Evolutionary conservation across 1,140 invertebrate genomes (phyloP).

Genomic region (Hesperophylax magnus): DNA sequence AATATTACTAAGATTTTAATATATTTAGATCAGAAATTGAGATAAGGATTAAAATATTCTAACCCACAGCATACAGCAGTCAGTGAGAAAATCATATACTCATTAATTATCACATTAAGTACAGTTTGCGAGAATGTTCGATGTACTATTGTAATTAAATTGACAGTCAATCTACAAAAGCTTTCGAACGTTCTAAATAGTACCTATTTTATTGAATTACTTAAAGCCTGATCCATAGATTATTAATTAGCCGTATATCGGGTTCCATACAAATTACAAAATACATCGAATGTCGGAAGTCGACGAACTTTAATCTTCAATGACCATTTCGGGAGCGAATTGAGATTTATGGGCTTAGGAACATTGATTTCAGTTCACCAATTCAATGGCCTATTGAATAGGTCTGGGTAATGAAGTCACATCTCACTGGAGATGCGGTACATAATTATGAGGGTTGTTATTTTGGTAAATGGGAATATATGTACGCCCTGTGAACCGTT

Average conservation of each 20-base stretch:
- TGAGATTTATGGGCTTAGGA: conserved; percentile 11
- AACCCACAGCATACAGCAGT: too few relatives aligned
- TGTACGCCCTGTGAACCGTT: background rate
- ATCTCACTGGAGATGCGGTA: background rate
- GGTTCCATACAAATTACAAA: background rate
- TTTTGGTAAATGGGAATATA: background rate
- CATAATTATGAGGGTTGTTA: background rate
- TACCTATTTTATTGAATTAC: too few relatives aligned
- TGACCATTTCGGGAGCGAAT: conserved; percentile 18
- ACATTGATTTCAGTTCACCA: conserved; percentile 18
- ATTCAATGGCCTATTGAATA: conserved; percentile 11
- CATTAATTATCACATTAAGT: too few relatives aligned
- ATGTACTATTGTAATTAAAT: too few relatives aligned
- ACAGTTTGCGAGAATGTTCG: too few relatives aligned
- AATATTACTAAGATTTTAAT: too few relatives aligned
- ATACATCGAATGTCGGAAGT: background rate
- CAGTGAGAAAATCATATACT: too few relatives aligned
- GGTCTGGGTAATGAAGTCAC: conserved; percentile 1
- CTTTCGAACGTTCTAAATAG: too few relatives aligned
- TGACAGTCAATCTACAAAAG: too few relatives aligned
- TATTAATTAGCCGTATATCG: background rate
- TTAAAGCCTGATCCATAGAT: too few relatives aligned
- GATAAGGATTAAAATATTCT: too few relatives aligned
- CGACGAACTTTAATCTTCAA: conserved; percentile 1
- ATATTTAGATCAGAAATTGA: too few relatives aligned